Evolutionary conservation across 2,888 invertebrate species (phyloP).

Genomic region (Vandiemenella viatica): DNA sequence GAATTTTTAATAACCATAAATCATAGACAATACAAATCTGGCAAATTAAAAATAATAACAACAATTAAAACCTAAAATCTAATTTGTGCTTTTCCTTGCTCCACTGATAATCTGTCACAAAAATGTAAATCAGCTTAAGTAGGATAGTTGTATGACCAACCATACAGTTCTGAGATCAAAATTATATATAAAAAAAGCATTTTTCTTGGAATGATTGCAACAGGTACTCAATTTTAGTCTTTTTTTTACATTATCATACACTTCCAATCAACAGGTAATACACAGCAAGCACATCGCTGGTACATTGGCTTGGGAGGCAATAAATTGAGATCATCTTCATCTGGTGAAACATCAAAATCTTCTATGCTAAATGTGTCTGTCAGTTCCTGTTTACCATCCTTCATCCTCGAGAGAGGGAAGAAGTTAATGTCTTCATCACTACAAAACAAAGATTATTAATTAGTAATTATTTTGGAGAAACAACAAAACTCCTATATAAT

Average conservation of each 20-base stretch:
- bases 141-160: too few relatives aligned
- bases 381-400: constrained; percentile 33
- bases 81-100: too few relatives aligned
- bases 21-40: too few relatives aligned
- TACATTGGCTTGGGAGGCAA: constrained; percentile 32
- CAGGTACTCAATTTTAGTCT: neutral
- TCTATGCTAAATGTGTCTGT: constrained; percentile 42
- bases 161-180: too few relatives aligned
- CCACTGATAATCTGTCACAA: too few relatives aligned
- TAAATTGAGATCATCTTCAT: constrained; percentile 33
- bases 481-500: neutral
- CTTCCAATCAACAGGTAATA: constrained; percentile 14
- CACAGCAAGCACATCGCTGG: constrained; percentile 31
- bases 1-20: too few relatives aligned
- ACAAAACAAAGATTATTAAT: constrained; percentile 14
- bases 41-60: too few relatives aligned
- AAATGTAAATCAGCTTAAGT: too few relatives aligned
- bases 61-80: too few relatives aligned
- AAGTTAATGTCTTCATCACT: constrained; percentile 38
- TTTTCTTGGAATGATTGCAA: too few relatives aligned
- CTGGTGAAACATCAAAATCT: constrained; percentile 35
- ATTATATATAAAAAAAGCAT: too few relatives aligned
- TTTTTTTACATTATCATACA: constrained; percentile 15
- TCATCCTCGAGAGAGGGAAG: constrained; percentile 31
- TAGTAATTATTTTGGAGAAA: neutral